Conservation (phyloP, 2,888 invertebrate genomes). For the Margaritifera margaritifera region DNA sequence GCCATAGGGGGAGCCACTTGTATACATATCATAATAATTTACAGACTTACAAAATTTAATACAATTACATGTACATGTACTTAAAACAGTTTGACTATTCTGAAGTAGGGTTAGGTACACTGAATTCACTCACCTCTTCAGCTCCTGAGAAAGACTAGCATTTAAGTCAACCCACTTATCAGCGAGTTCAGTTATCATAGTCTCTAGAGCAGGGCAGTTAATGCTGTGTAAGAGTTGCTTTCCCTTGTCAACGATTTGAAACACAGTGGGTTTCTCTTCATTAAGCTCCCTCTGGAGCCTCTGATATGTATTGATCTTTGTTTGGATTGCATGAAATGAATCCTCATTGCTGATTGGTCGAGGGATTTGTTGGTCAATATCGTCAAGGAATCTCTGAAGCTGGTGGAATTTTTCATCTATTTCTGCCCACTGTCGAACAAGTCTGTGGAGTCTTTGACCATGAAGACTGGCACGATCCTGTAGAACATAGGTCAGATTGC, state of each 20-base stretch:
- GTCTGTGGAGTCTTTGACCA: conserved; percentile 63
- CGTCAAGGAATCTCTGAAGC: conserved; percentile 43
- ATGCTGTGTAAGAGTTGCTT: conserved; percentile 65
- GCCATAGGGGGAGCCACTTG: too few relatives aligned
- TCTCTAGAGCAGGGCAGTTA: conserved; percentile 62
- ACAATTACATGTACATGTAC: too few relatives aligned
- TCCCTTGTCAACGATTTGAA: conserved; percentile 65
- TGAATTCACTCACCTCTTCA: conserved; percentile 58
- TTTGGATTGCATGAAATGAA: conserved; percentile 54
- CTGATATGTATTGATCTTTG: conserved; percentile 57
- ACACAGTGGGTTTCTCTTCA: conserved; percentile 63
- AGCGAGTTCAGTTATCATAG: conserved; percentile 58
- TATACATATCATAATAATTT: too few relatives aligned
- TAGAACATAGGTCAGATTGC: conserved; percentile 61
- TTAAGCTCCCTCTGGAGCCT: conserved; percentile 58
- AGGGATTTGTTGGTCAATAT: conserved; percentile 50
- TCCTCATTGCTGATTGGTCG: conserved; percentile 52
- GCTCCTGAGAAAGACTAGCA: conserved; percentile 54
- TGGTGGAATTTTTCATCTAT: conserved; percentile 53
- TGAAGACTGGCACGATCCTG: conserved; percentile 64
- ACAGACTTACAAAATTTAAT: too few relatives aligned
- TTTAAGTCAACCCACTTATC: conserved; percentile 67
- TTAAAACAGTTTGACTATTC: too few relatives aligned
- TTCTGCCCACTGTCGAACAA: conserved; percentile 62
- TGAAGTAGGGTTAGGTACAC: too few relatives aligned